Percentiles rank a stretch among this genome's conserved stretches.
These are phyloP conservation scores for Gallinago media DNA, from an alignment of 2,113 vertebrate genomes.

Conservation along the genomic window DNA sequence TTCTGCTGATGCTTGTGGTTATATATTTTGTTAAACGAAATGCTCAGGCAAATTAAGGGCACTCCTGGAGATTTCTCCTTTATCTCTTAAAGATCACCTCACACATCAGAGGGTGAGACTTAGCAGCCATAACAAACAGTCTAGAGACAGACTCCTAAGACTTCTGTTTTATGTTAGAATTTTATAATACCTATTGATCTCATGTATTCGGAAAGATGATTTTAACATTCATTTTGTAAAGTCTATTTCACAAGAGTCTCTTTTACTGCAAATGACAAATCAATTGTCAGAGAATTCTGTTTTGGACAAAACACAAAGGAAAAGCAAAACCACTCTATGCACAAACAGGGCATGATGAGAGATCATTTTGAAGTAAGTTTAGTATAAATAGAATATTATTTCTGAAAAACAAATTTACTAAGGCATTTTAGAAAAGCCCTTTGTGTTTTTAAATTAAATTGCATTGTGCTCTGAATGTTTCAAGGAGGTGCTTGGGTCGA, in stretches of 20 bases:
- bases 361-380: neutral
- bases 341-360: neutral
- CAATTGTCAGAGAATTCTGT: neutral
- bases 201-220: neutral
- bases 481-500: neutral
- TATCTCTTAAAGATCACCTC: slow-evolving; percentile 11
- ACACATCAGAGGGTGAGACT: neutral
- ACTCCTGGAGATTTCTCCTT: slow-evolving; percentile 63
- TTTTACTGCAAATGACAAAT: neutral
- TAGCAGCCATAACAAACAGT: neutral
- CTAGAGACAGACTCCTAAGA: neutral
- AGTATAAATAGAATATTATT: neutral
- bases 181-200: neutral
- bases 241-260: neutral
- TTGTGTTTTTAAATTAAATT: neutral
- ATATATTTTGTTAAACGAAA: slow-evolving; percentile 37
- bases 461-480: neutral
- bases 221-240: neutral
- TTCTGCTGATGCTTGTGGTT: neutral
- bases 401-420: neutral
- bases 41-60: slow-evolving; percentile 17
- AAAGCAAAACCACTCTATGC: neutral
- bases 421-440: neutral
- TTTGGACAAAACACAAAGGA: neutral
- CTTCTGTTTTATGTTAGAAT: neutral